These are phyloP conservation scores for Entomobrya proxima DNA, from an alignment of 2,888 invertebrate species.

Conservation along the genomic window DNA sequence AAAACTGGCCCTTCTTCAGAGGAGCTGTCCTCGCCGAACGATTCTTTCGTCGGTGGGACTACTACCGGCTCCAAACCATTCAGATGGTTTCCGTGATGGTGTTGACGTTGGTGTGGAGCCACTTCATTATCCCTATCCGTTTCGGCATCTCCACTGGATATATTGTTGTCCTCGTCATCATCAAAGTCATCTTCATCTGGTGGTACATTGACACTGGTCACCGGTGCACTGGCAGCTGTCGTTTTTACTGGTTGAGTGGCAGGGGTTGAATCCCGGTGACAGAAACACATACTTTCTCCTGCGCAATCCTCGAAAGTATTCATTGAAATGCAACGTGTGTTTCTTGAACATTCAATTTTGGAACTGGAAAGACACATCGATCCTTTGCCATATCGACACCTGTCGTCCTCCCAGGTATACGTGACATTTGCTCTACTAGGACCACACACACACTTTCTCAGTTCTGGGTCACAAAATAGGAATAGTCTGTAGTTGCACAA, in stretches of 20 bases:
- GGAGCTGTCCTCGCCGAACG: constrained; percentile 23
- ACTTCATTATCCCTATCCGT: constrained; percentile 1
- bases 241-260: neutral
- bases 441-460: constrained; percentile 58
- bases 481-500: constrained; percentile 56
- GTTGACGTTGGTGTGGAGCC: neutral
- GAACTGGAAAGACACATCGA: constrained; percentile 52
- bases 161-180: constrained; percentile 38
- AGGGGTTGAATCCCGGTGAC: constrained; percentile 53
- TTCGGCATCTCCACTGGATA: neutral
- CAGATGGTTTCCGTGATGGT: constrained; percentile 4
- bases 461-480: constrained; percentile 50
- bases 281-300: constrained; percentile 48
- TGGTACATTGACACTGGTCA: constrained; percentile 9
- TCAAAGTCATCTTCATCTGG: constrained; percentile 30
- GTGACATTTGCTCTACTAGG: constrained; percentile 48
- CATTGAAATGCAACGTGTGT: constrained; percentile 43
- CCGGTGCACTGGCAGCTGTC: neutral
- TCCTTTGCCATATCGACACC: constrained; percentile 53
- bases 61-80: neutral
- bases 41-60: neutral
- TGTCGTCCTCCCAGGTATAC: constrained; percentile 39
- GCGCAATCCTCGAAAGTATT: constrained; percentile 42
- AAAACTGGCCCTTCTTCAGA: constrained; percentile 34
- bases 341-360: constrained; percentile 47